phyloP scores from a whole-genome alignment of 2,888 invertebrate genomes.

The Sacculina carcini region DNA sequence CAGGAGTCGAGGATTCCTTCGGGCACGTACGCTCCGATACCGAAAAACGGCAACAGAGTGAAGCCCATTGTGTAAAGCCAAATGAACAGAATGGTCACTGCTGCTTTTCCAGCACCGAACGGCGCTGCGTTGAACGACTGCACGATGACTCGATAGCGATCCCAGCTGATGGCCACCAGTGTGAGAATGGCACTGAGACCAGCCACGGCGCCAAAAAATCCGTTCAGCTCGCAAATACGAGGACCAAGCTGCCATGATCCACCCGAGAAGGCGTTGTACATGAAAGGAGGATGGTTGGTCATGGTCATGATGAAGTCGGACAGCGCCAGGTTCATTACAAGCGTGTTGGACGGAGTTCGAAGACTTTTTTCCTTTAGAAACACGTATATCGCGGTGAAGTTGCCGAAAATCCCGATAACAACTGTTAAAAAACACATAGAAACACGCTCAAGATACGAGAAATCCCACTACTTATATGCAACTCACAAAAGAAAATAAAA shows the following conservation, averaged over 20 bases:
- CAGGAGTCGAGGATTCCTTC: conserved; percentile 24
- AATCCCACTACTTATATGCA: neutral
- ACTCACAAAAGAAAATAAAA: neutral
- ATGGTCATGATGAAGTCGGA: conserved; percentile 75
- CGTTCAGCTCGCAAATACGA: conserved; percentile 20
- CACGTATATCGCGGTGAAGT: conserved; percentile 15
- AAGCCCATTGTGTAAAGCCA: conserved; percentile 9
- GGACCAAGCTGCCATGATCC: conserved; percentile 15
- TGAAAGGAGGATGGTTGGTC: conserved; percentile 8
- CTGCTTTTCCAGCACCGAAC: conserved; percentile 3
- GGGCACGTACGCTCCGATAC: conserved; percentile 16
- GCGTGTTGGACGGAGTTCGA: conserved; percentile 37
- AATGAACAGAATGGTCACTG: conserved; percentile 4
- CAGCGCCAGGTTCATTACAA: conserved; percentile 71
- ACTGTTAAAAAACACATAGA: conserved; percentile 4
- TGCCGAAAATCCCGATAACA: conserved; percentile 14
- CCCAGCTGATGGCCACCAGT: conserved; percentile 21
- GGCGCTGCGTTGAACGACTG: conserved; percentile 11
- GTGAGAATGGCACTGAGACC: conserved; percentile 23
- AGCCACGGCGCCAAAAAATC: conserved; percentile 20
- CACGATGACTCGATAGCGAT: conserved; percentile 19
- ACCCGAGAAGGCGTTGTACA: conserved; percentile 10
- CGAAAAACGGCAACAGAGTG: conserved; percentile 8
- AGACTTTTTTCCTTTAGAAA: conserved; percentile 14
- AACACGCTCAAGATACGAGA: neutral